These are phyloP conservation scores for Pseudomyrmex flavicornis DNA, from an alignment of 1,140 invertebrate species.

Conservation along the genomic window DNA sequence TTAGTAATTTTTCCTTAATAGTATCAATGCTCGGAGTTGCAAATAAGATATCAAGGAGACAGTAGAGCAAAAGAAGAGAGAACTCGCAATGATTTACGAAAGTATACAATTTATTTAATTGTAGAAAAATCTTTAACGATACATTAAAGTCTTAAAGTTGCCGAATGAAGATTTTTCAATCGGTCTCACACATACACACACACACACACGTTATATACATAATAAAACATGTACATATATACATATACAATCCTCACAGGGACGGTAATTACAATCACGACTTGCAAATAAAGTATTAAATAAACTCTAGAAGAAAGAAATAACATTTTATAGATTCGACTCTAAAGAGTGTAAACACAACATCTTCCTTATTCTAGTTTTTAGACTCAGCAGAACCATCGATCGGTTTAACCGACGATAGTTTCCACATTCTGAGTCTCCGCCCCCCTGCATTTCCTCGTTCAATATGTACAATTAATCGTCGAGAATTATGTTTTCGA, in stretches of 20 bases:
- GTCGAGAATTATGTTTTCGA: constrained; percentile 36
- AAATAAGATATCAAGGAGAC: neutral
- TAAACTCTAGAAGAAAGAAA: constrained; percentile 27
- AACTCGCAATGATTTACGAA: constrained; percentile 74
- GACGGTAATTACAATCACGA: neutral
- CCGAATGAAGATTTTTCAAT: constrained; percentile 21
- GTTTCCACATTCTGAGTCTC: no score
- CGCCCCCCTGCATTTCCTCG: neutral
- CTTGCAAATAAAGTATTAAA: constrained; percentile 6
- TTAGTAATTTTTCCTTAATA: no score
- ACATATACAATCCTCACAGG: constrained; percentile 8
- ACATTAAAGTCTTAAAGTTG: constrained; percentile 67
- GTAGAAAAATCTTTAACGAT: constrained; percentile 76
- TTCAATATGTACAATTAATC: constrained; percentile 54
- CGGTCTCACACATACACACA: neutral
- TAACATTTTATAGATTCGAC: neutral
- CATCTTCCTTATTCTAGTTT: neutral
- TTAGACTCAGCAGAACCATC: neutral
- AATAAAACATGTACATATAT: constrained; percentile 59
- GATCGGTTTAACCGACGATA: no score
- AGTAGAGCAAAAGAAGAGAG: neutral
- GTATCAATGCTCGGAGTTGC: no score
- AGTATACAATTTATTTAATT: constrained; percentile 81
- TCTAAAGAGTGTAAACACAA: neutral
- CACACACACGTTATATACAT: constrained; percentile 34